Base-by-base conservation (phyloP, 1,140 invertebrate genomes). In the Meloidogyne chitwoodi region DNA sequence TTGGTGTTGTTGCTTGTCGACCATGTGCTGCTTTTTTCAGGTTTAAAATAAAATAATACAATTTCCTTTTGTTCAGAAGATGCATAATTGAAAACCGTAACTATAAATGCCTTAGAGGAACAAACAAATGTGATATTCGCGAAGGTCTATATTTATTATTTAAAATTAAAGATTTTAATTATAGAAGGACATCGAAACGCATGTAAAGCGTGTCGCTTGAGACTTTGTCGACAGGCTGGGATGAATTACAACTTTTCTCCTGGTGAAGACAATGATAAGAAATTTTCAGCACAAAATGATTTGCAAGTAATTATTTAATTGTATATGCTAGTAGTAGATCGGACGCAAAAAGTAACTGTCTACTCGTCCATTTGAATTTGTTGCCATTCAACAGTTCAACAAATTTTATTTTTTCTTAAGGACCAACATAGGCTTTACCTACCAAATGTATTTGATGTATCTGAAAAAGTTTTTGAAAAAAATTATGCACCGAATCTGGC, bases 31-130 rank as follows among this genome's bases (percentile, higher is more conserved):
- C 65, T 34, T 67, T 67, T 24, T 67, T 67, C 22, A 31, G 65
- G 65, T 67, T 67, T 67, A 16, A 11, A 26, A 31, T 66, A 67
- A 67, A 31, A 8, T 66, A 6, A 41, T n/a, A n/a, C 24, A 19
- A 5, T n/a, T 22, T 19, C 2, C 8, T 26, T 41, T 5, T 16
- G 19, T 22, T 66, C 5, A 67, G 65, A n/a, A 31, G 65, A 8
- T 67, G 65, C 22, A 24, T 67, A n/a, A 41, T 41, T n/a, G 65
- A 67, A 8, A 67, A 67, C 26, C 65, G 65, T 31, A 67, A 19
- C 10, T 67, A 67, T 41, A 67, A 67, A n/a, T 67, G 65, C n/a
- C 65, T 67, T 31, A 31, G 65, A 31, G 65, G 65, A n/a, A 67
- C 65, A 31, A 67, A 67, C 22, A 67, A 41, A 19, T 67, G 65